Evolutionary conservation across 2,797 vertebrate species (phyloP), one percentile per base, ranked within the genome.

Genomic region (Helicolenus hilgendorfi): DNA sequence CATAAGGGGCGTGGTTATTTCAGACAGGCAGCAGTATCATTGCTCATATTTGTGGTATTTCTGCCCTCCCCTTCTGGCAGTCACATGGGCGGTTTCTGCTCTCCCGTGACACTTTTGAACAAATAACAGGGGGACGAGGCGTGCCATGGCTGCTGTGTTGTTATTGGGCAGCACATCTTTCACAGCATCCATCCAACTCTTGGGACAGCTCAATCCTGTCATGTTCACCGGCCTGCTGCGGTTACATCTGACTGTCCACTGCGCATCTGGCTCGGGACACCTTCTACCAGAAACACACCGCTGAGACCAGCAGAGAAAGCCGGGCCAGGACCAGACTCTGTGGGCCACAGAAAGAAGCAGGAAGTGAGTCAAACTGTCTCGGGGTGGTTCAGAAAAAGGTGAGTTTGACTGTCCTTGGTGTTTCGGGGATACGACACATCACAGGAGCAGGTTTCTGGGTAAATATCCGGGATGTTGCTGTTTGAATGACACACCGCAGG

Each of bases 41-140:
- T 71, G 60, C 75, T 85, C 70, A 29, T 72, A n/a, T 90, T 77
- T 81, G 83, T 55, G 65, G 7, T 56, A 20, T 79, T 78, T 62
- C 14, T 15, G 73, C 81, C 91, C 92, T 79, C 89, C 92, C 88
- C 75, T 83, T 41, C 72, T 8, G 7, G 6, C 15, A 69, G 96
- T 97, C 97, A 97, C 97, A 92, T 97, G 97, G 89, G 10, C 75
- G 20, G n/a, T 38, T 4, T 81, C 79, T 73, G 84, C 35, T 68
- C 88, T 96, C 96, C 78, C 96, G 95, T 97, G 96, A 97, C 95
- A 77, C 58, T 85, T 93, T 73, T 20, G 85, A 92, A 81, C 93
- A 94, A 94, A 94, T 93, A 95, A 88, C 8, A 67, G 31, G 6
- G 55, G 70, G 24, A 63, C 84, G 72, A 95, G 93, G 89, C 95